phyloP scores from a whole-genome alignment of 2,113 vertebrate genomes.

The Amazona vittata region DNA sequence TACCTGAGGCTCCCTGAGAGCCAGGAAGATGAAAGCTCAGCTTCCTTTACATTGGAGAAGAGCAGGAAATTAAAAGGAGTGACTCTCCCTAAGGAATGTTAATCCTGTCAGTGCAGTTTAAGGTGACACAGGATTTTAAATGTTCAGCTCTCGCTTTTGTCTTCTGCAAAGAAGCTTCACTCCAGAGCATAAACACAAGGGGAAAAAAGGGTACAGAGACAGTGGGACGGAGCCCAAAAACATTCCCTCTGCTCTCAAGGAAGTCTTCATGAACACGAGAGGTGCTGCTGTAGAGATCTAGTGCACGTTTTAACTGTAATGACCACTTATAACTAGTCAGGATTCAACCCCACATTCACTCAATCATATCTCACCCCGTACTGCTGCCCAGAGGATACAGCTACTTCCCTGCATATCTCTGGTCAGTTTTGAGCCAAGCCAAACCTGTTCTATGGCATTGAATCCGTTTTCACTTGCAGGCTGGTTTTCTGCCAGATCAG shows the following conservation, averaged over 20 bases:
- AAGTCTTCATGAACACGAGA: background rate
- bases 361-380: background rate
- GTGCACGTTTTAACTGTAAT: background rate
- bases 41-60: background rate
- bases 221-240: background rate
- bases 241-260: background rate
- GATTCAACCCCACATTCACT: background rate
- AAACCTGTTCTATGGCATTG: background rate
- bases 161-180: background rate
- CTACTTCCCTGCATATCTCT: background rate
- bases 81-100: background rate
- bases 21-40: conserved; percentile 17
- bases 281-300: background rate
- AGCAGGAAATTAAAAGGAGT: background rate
- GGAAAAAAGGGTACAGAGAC: background rate
- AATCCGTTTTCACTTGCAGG: background rate
- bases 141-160: background rate
- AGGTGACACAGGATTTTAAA: background rate
- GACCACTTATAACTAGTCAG: background rate
- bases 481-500: background rate
- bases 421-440: background rate
- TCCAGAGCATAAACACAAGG: background rate
- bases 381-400: background rate
- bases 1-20: conserved; percentile 28
- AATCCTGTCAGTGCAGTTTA: background rate